Evolutionary conservation across 2,797 vertebrate genomes (phyloP).

Genomic region (Sardinella longiceps): DNA sequence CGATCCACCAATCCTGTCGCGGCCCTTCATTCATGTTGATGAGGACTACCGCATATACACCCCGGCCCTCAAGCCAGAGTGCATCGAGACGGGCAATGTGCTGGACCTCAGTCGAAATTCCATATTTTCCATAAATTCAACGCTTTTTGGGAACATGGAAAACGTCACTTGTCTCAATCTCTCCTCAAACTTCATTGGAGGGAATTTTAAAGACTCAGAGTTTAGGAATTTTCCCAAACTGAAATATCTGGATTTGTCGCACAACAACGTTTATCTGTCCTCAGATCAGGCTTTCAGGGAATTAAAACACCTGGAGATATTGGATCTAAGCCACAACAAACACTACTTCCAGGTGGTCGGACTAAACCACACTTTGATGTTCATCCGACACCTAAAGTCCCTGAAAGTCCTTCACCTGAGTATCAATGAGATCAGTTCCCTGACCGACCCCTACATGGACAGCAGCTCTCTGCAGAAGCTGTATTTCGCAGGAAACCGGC

Average conservation of each 20-base stretch:
- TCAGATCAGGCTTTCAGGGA: constrained; percentile 66
- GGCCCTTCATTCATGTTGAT: constrained; percentile 50
- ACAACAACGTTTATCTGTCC: constrained; percentile 83
- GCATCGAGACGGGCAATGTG: constrained; percentile 64
- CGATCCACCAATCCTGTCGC: neutral
- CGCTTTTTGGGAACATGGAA: constrained; percentile 27
- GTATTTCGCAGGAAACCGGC: constrained; percentile 64
- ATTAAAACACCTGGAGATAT: constrained; percentile 47
- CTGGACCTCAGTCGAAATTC: constrained; percentile 66
- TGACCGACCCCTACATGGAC: constrained; percentile 54
- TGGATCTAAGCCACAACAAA: constrained; percentile 65
- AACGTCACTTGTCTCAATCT: constrained; percentile 50
- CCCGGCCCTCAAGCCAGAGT: constrained; percentile 64
- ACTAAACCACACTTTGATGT: constrained; percentile 58
- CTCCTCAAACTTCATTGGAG: constrained; percentile 46
- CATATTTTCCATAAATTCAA: constrained; percentile 34
- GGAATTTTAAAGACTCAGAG: constrained; percentile 46
- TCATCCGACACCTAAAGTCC: constrained; percentile 60
- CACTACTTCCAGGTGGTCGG: constrained; percentile 66
- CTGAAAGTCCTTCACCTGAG: constrained; percentile 65
- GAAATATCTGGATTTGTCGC: constrained; percentile 78
- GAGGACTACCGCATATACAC: constrained; percentile 48
- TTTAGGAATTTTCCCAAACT: constrained; percentile 47
- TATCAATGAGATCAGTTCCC: constrained; percentile 64
- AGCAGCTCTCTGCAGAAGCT: constrained; percentile 62